Percentiles rank a stretch among this genome's conserved stretches.
These are phyloP conservation scores for Cactoblastis cactorum DNA, from an alignment of 2,888 invertebrate species.

Conservation along the genomic window DNA sequence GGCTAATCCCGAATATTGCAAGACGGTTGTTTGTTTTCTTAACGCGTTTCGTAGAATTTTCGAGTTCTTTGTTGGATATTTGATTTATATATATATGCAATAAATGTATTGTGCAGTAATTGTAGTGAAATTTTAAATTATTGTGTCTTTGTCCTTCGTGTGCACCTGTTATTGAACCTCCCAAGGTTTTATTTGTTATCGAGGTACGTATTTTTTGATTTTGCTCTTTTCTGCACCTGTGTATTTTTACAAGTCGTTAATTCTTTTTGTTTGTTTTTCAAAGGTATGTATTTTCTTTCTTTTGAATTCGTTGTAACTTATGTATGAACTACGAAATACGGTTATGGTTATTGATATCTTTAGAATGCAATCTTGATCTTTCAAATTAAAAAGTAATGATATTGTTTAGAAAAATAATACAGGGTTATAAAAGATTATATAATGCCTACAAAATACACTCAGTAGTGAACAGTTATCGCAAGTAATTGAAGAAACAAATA, in stretches of 20 bases:
- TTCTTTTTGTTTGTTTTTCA: neutral
- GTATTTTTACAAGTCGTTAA: neutral
- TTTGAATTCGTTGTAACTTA: too few relatives aligned
- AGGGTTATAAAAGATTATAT: too few relatives aligned
- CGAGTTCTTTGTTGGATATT: neutral
- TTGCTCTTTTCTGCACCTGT: neutral
- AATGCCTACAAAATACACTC: too few relatives aligned
- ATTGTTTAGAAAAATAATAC: too few relatives aligned
- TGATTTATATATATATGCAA: too few relatives aligned
- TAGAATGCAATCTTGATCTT: too few relatives aligned
- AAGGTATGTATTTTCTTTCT: neutral
- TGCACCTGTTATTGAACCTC: slow-evolving; percentile 39
- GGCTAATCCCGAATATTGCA: slow-evolving; percentile 52
- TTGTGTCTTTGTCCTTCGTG: slow-evolving; percentile 41
- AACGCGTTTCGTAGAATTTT: slow-evolving; percentile 13
- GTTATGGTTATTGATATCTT: too few relatives aligned
- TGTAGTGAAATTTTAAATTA: neutral
- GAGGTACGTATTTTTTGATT: slow-evolving; percentile 23
- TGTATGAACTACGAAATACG: too few relatives aligned
- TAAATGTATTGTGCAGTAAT: too few relatives aligned
- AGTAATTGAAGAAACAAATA: too few relatives aligned
- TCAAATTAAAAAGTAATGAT: too few relatives aligned
- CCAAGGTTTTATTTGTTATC: slow-evolving; percentile 36
- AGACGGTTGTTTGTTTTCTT: slow-evolving; percentile 33
- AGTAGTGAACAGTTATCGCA: too few relatives aligned